These are phyloP conservation scores for Dromas ardeola DNA, from an alignment of 2,113 vertebrate species.

Conservation along the genomic window DNA sequence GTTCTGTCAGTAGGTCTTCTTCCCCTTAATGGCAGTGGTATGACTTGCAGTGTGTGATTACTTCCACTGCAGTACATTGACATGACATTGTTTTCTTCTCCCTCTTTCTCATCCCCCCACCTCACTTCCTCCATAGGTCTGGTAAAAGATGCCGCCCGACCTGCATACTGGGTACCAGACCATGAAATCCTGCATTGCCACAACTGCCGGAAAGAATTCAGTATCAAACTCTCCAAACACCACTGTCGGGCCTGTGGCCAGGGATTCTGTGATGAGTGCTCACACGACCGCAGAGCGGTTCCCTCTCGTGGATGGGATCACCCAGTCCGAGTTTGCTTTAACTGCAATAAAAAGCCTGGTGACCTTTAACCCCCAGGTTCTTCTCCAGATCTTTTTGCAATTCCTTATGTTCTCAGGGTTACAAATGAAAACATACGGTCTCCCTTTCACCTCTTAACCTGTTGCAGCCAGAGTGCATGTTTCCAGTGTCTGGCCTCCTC, in stretches of 20 bases:
- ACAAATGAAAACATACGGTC: conserved; percentile 68
- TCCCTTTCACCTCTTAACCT: conserved; percentile 63
- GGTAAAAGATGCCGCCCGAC: conserved; percentile 94
- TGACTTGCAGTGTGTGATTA: background rate
- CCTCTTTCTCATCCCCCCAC: background rate
- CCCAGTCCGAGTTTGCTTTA: conserved; percentile 92
- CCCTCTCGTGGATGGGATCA: conserved; percentile 98
- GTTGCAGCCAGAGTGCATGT: conserved; percentile 71
- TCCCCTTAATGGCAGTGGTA: background rate
- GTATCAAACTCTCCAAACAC: conserved; percentile 93
- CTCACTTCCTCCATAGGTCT: conserved; percentile 77
- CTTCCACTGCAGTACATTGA: background rate
- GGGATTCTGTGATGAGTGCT: conserved; percentile 95
- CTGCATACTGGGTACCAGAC: conserved; percentile 97
- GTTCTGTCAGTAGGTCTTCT: background rate
- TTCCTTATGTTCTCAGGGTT: conserved; percentile 85
- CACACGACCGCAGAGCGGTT: conserved; percentile 87
- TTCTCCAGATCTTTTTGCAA: conserved; percentile 72
- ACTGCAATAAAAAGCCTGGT: conserved; percentile 93
- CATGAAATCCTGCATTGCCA: conserved; percentile 93
- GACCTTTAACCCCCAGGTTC: conserved; percentile 88
- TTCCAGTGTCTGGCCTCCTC: conserved; percentile 60
- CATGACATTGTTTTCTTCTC: background rate
- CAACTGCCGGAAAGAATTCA: conserved; percentile 91
- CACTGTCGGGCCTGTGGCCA: conserved; percentile 97